Evolutionary conservation across 2,888 invertebrate species (phyloP).

Genomic region (Tetropium fuscum): DNA sequence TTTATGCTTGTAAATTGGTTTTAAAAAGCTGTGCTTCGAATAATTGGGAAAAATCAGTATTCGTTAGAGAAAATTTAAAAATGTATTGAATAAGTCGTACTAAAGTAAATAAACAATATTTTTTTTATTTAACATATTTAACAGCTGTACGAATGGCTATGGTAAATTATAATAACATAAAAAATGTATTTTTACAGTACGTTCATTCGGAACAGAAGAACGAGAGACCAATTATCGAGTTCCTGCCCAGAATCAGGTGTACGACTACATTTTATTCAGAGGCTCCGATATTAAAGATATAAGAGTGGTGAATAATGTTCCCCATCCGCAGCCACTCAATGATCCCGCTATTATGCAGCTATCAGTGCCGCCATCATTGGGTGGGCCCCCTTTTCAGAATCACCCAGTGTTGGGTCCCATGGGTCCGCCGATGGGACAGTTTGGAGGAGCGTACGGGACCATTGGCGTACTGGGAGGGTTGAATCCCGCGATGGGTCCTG

Average conservation of each 20-base stretch:
- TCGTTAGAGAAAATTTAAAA: no score
- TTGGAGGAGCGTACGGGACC: constrained; percentile 66
- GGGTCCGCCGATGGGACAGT: constrained; percentile 67
- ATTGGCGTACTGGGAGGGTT: constrained; percentile 63
- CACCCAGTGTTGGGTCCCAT: constrained; percentile 76
- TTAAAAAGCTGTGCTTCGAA: no score
- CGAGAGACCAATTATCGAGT: constrained; percentile 95
- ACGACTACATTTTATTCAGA: constrained; percentile 98
- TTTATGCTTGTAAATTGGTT: no score
- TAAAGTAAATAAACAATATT: no score
- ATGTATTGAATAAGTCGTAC: no score
- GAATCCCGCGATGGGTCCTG: constrained; percentile 52
- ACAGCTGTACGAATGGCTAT: no score
- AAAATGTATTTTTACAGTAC: constrained; percentile 84
- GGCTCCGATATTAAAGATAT: constrained; percentile 99
- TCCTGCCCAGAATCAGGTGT: constrained; percentile 96
- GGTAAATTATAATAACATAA: no score
- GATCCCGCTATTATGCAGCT: constrained; percentile 98
- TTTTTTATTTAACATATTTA: no score
- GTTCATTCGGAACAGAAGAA: constrained; percentile 99
- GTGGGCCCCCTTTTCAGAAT: constrained; percentile 73
- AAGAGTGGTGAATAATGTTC: constrained; percentile 90
- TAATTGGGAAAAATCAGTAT: no score
- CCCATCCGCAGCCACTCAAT: constrained; percentile 80
- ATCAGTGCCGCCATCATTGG: constrained; percentile 80